A percentile compares a stretch with the other conserved stretches of the same genome.
phyloP scores from a whole-genome alignment of 1,140 invertebrate genomes.

The Tribolium madens region DNA sequence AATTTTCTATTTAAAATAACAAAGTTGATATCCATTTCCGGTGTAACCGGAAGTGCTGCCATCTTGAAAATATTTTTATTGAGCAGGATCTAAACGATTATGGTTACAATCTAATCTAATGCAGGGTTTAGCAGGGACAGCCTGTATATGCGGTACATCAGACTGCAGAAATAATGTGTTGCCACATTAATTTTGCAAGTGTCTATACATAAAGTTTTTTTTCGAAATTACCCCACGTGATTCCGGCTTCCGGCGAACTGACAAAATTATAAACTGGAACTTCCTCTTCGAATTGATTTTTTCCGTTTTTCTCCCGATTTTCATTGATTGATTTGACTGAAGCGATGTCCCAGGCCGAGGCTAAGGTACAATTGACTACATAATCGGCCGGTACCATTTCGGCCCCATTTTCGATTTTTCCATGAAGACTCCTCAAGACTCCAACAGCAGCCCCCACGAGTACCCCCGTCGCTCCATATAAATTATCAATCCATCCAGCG shows the following conservation, averaged over 20 bases:
- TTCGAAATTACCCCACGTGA: conserved; percentile 57
- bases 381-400: conserved; percentile 83
- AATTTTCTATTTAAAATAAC: too few relatives aligned
- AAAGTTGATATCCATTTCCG: too few relatives aligned
- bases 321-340: conserved; percentile 63
- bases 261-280: conserved; percentile 58
- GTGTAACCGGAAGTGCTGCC: too few relatives aligned
- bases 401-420: conserved; percentile 68
- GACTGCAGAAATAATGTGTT: too few relatives aligned
- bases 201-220: too few relatives aligned
- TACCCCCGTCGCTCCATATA: conserved; percentile 79
- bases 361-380: conserved; percentile 77
- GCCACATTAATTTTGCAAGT: too few relatives aligned
- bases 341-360: conserved; percentile 74
- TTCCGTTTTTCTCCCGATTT: conserved; percentile 50
- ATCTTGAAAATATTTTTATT: too few relatives aligned
- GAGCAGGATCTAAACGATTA: too few relatives aligned
- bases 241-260: conserved; percentile 47
- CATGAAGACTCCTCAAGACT: conserved; percentile 72
- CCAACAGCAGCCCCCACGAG: conserved; percentile 73
- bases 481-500: conserved; percentile 82
- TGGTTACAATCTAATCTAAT: too few relatives aligned
- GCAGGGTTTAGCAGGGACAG: too few relatives aligned
- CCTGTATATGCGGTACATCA: too few relatives aligned
- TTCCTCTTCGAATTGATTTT: conserved; percentile 48